Conservation (phyloP, 2,888 invertebrate species). For the Oscheius sp. region DNA sequence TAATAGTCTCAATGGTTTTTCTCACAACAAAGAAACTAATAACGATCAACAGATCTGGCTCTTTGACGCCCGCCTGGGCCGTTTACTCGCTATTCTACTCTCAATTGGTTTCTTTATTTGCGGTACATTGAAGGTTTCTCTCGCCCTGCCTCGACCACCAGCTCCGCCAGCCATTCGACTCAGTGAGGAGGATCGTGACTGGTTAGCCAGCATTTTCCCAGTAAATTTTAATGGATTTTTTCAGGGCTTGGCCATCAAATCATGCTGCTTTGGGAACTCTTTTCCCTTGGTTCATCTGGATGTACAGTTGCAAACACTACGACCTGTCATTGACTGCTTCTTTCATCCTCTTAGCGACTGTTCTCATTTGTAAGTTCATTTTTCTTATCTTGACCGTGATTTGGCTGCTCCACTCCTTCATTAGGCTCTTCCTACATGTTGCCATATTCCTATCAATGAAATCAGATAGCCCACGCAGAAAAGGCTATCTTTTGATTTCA, state of each 20-base stretch:
- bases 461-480: no score
- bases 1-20: constrained; percentile 31
- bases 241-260: constrained; percentile 49
- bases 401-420: no score
- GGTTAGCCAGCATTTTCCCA: constrained; percentile 33
- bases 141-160: constrained; percentile 46
- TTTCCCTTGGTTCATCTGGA: constrained; percentile 52
- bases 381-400: not conserved
- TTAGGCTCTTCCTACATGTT: no score
- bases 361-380: constrained; percentile 39
- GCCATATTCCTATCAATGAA: no score
- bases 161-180: constrained; percentile 40
- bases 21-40: not conserved
- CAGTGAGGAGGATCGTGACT: constrained; percentile 40
- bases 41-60: constrained; percentile 35
- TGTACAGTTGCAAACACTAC: constrained; percentile 40
- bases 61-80: constrained; percentile 42
- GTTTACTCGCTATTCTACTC: constrained; percentile 39
- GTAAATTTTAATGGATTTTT: not conserved
- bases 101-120: constrained; percentile 40
- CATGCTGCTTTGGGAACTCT: constrained; percentile 44
- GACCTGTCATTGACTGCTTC: constrained; percentile 36
- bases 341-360: constrained; percentile 33
- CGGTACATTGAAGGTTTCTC: constrained; percentile 39
- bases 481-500: no score